Conservation (phyloP, 2,888 invertebrate species). For the Tridacna crocea region DNA sequence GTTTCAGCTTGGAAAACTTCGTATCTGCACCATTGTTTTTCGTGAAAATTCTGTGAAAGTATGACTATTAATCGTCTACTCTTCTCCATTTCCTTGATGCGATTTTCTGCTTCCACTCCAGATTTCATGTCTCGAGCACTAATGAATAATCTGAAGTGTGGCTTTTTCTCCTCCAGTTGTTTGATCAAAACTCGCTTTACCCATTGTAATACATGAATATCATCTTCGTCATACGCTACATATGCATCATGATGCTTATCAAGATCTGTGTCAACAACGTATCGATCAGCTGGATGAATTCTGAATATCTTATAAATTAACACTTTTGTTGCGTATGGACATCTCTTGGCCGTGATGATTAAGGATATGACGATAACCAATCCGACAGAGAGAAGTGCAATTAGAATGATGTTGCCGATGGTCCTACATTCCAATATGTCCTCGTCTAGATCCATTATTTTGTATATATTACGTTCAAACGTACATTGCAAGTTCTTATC, state of each 20-base stretch:
- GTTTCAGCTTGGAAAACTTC: constrained; percentile 60
- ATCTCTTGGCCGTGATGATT: constrained; percentile 62
- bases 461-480: constrained; percentile 43
- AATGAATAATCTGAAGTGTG: constrained; percentile 50
- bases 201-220: constrained; percentile 63
- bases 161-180: constrained; percentile 58
- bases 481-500: constrained; percentile 50
- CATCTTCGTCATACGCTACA: constrained; percentile 64
- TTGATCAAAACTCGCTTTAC: constrained; percentile 53
- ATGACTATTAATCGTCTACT: constrained; percentile 60
- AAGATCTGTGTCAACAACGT: constrained; percentile 41
- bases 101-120: constrained; percentile 47
- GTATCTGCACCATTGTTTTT: constrained; percentile 58
- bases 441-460: constrained; percentile 53
- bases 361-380: constrained; percentile 47
- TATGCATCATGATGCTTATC: constrained; percentile 54
- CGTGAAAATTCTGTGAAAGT: constrained; percentile 51
- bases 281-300: constrained; percentile 64
- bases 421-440: constrained; percentile 53
- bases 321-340: constrained; percentile 68
- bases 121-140: constrained; percentile 39
- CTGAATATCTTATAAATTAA: constrained; percentile 58
- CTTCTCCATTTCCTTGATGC: constrained; percentile 54
- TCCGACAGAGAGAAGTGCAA: constrained; percentile 50
- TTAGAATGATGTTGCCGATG: constrained; percentile 52